These are phyloP conservation scores for Hecatera dysodea DNA, from an alignment of 2,888 invertebrate species.

Conservation along the genomic window DNA sequence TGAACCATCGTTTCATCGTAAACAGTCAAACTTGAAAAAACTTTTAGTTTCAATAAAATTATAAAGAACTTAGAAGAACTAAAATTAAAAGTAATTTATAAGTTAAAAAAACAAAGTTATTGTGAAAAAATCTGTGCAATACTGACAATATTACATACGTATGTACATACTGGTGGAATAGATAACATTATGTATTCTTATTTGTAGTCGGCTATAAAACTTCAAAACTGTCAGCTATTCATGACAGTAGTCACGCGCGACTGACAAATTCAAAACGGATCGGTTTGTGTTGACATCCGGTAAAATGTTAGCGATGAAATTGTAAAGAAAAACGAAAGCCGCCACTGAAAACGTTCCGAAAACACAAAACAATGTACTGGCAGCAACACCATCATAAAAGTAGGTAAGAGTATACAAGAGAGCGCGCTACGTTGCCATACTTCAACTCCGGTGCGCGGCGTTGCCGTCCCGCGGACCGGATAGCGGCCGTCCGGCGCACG, in stretches of 20 bases:
- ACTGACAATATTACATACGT: no score
- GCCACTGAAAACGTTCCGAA: background rate
- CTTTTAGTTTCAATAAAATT: no score
- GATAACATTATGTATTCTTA: no score
- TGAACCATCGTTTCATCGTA: no score
- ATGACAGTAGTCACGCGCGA: background rate
- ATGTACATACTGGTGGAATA: no score
- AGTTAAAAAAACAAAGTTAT: no score
- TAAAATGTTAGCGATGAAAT: background rate
- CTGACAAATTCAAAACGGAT: background rate
- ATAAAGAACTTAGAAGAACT: no score
- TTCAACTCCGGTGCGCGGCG: slow-evolving; percentile 56
- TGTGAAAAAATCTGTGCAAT: no score
- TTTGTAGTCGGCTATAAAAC: no score
- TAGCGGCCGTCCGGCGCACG: slow-evolving; percentile 67
- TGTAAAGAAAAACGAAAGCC: background rate
- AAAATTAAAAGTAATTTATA: no score
- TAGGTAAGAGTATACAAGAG: slow-evolving; percentile 4
- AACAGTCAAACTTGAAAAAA: no score
- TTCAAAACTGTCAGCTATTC: no score
- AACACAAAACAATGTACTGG: background rate
- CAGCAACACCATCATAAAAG: background rate
- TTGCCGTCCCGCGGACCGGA: slow-evolving; percentile 71
- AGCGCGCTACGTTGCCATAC: slow-evolving; percentile 65
- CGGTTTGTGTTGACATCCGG: slow-evolving; percentile 1